phyloP scores from a whole-genome alignment of 2,888 invertebrate species.

The Caenorhabditis sp. region DNA sequence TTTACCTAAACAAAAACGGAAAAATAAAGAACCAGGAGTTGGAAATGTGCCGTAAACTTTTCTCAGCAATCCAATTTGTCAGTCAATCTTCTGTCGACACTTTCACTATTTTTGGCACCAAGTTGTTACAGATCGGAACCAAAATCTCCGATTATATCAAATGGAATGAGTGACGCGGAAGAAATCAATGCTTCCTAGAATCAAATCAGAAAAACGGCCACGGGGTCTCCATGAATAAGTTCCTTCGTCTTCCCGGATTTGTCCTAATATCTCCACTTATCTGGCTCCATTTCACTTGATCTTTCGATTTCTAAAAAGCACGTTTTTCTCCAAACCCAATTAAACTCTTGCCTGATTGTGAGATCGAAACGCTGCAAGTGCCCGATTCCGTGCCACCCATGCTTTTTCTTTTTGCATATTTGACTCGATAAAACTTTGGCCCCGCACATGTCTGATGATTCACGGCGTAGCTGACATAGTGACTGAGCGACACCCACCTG shows the following conservation, averaged over 20 bases:
- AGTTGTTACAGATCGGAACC: not conserved
- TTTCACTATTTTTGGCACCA: conserved; percentile 1
- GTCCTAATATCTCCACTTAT: too few relatives aligned
- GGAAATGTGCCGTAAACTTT: not conserved
- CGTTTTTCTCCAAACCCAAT: conserved; percentile 5
- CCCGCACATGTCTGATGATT: conserved; percentile 26
- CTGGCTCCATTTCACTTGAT: too few relatives aligned
- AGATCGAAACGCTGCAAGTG: conserved; percentile 15
- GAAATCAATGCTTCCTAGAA: too few relatives aligned
- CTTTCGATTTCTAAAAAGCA: not conserved
- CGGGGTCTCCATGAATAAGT: too few relatives aligned
- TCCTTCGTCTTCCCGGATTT: too few relatives aligned
- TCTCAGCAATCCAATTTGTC: not conserved
- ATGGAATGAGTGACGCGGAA: too few relatives aligned
- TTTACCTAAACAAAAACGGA: conserved; percentile 4
- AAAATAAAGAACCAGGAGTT: not conserved
- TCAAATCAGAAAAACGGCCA: too few relatives aligned
- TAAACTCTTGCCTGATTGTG: not conserved
- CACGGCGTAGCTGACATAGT: too few relatives aligned
- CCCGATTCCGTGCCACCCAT: conserved; percentile 11
- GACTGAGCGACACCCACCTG: conserved; percentile 46
- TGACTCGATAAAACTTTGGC: conserved; percentile 32
- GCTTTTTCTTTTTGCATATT: conserved; percentile 2
- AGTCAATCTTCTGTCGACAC: too few relatives aligned
- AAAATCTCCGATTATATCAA: too few relatives aligned